These are phyloP conservation scores for Camponotus pennsylvanicus DNA, from an alignment of 1,140 invertebrate genomes.

Conservation along the genomic window DNA sequence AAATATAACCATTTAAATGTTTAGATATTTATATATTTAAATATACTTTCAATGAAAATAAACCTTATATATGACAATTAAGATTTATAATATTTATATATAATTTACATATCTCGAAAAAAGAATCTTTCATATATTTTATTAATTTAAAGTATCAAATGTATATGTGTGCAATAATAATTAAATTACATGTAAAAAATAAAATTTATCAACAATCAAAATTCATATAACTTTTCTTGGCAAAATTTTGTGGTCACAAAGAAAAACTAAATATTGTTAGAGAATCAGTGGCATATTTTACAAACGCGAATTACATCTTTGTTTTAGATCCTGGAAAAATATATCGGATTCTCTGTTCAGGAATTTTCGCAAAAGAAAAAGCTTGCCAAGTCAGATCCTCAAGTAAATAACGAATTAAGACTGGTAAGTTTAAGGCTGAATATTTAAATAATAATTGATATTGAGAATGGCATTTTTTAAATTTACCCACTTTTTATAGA, in stretches of 20 bases:
- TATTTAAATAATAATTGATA: slow-evolving; percentile 31
- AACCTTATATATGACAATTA: too few relatives aligned
- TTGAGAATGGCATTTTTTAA: slow-evolving; percentile 27
- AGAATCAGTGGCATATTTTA: background rate
- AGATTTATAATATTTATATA: too few relatives aligned
- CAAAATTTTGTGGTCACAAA: background rate
- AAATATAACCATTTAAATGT: too few relatives aligned
- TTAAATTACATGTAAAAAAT: background rate
- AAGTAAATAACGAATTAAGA: slow-evolving; percentile 75
- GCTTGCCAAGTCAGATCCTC: slow-evolving; percentile 75
- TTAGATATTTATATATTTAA: too few relatives aligned
- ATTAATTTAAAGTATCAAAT: too few relatives aligned
- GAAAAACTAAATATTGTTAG: background rate
- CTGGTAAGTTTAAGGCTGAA: slow-evolving; percentile 65
- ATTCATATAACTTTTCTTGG: background rate
- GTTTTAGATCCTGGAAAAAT: slow-evolving; percentile 79
- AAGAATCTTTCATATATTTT: too few relatives aligned
- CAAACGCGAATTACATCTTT: slow-evolving; percentile 6
- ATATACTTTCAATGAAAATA: too few relatives aligned
- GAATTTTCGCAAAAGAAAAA: slow-evolving; percentile 81
- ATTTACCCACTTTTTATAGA: slow-evolving; percentile 67
- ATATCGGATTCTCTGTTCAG: slow-evolving; percentile 77
- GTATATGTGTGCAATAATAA: background rate
- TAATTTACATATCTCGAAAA: too few relatives aligned
- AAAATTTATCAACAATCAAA: background rate